These are phyloP conservation scores for Lasioglossum oenotherae DNA, from an alignment of 2,888 invertebrate species.

Conservation along the genomic window DNA sequence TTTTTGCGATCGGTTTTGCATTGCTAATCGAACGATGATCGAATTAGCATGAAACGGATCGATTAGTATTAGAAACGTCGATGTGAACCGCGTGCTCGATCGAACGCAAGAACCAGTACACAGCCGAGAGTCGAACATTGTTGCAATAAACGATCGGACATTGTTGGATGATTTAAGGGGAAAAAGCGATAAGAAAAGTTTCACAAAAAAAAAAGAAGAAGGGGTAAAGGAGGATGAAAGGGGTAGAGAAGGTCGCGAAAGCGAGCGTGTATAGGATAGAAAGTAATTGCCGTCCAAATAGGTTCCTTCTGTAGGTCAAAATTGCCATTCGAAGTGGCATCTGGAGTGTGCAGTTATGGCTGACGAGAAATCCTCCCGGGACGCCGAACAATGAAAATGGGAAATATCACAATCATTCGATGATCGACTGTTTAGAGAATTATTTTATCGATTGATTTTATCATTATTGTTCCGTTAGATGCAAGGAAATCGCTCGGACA, in stretches of 20 bases:
- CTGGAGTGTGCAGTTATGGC: constrained; percentile 21
- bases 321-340: constrained; percentile 52
- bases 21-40: neutral
- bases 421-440: constrained; percentile 2
- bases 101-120: constrained; percentile 43
- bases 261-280: constrained; percentile 65
- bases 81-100: constrained; percentile 51
- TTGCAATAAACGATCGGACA: constrained; percentile 20
- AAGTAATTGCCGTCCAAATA: constrained; percentile 78
- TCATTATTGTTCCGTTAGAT: neutral
- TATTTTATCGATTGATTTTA: neutral
- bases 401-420: neutral
- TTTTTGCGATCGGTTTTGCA: neutral
- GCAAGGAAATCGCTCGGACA: neutral
- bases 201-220: neutral
- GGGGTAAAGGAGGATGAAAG: neutral
- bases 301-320: constrained; percentile 67
- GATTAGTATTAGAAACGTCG: constrained; percentile 24
- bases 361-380: neutral
- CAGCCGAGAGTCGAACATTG: constrained; percentile 15
- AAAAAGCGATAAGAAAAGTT: constrained; percentile 16
- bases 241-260: constrained; percentile 14
- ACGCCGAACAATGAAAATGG: constrained; percentile 43
- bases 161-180: neutral
- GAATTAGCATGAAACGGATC: neutral